Conservation (phyloP, 2,113 vertebrate genomes). For the Thomomys bottae region DNA sequence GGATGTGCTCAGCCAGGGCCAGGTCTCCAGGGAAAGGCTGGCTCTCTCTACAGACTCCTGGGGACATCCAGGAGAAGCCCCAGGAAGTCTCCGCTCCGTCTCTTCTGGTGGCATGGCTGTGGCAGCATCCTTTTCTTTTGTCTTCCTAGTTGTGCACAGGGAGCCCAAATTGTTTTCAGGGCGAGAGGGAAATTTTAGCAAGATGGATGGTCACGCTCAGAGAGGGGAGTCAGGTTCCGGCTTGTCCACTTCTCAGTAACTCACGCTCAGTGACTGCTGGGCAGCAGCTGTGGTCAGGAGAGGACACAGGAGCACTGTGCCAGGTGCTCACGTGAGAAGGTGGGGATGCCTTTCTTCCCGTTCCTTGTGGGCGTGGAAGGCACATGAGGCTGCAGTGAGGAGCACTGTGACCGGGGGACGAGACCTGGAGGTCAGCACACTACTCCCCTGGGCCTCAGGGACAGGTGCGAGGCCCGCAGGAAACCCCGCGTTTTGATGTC, state of each 20-base stretch:
- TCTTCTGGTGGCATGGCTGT: not conserved
- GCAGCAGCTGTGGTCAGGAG: not conserved
- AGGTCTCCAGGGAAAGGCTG: no score
- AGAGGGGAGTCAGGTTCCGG: not conserved
- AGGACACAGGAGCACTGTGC: fast-evolving
- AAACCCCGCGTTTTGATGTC: not conserved
- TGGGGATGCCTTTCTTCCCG: fast-evolving
- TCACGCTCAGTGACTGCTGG: not conserved
- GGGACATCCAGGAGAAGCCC: no score
- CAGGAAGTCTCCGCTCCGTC: no score
- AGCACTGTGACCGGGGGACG: not conserved
- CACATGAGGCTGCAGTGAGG: not conserved
- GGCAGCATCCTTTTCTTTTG: not conserved
- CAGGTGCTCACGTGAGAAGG: not conserved
- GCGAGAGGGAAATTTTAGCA: not conserved
- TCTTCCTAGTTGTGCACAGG: not conserved
- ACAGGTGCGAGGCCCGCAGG: fast-evolving
- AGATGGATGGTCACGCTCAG: not conserved
- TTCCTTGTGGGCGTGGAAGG: not conserved
- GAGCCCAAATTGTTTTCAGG: not conserved
- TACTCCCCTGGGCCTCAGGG: not conserved
- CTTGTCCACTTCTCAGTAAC: no score
- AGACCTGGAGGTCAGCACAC: not conserved
- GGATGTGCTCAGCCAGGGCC: no score
- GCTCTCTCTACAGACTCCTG: no score